Base-by-base conservation (phyloP, 2,888 invertebrate genomes). In the Diadegma fenestrale region DNA sequence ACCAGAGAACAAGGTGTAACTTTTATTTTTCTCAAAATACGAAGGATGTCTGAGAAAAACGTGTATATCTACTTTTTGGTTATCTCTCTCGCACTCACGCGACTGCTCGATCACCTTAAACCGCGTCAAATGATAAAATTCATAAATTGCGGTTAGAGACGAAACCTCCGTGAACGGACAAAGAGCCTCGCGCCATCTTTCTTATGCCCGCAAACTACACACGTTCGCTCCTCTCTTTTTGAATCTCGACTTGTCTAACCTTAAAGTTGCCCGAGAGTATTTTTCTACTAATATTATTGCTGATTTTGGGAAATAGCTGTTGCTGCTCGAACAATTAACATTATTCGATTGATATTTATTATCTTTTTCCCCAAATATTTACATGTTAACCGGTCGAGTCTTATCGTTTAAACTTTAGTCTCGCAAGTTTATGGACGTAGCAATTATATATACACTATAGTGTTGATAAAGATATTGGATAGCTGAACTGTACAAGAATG, bases 311-410 rank as follows among this genome's bases (percentile, higher is more conserved):
- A 5, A 3, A 12, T 8, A 54, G 22, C 19, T 2, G 19, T 51
- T 2, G 19, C 19, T 12, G 10, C 0, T 22, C 10, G 8, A 8
- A 58, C 54, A 0, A 26, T 14, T 58, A 4, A 58, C 22, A 58
- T 58, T 10, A 26, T 58, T 26, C 58, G 58, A 26, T 58, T 26
- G 22, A 26, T 26, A 58, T 58, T 58, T 58, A 58, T 58, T 58
- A 14, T 58, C 26, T 10, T 58, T 58, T 58, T 22, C 58, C 58
- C 22, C 26, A 58, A 58, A 26, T 58, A 48, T 48, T 26, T 58
- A 26, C 26, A 58, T 58, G 26, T 54, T 54, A 10, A 14, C 26
- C 58, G 26, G 14, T 58, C 26, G 58, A 58, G 26, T 26, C 26
- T 58, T 5, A 0, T 37, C 37, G 37, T 58, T 26, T 58, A 58